These are phyloP conservation scores for Tilapia sparmanii DNA, from an alignment of 2,113 vertebrate genomes.

Conservation along the genomic window DNA sequence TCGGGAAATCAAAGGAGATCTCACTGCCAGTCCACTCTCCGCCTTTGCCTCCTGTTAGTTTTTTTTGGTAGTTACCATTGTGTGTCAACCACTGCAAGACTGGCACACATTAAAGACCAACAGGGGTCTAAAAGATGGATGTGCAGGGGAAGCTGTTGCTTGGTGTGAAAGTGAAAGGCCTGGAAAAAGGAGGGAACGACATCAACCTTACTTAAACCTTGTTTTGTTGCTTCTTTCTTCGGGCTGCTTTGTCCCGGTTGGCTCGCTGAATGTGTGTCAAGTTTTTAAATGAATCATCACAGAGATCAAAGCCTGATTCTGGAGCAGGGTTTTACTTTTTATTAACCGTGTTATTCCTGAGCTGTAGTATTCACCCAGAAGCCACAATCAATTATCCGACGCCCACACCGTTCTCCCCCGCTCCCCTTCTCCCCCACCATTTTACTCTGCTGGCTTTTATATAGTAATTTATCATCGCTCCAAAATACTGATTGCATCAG, in stretches of 20 bases:
- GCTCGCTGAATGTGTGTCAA: slow-evolving; percentile 10
- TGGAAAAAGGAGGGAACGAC: not conserved
- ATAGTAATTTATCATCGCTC: not conserved
- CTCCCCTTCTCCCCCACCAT: not conserved
- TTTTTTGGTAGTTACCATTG: not conserved
- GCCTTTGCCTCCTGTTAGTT: not conserved
- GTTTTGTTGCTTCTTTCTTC: not conserved
- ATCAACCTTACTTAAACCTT: not conserved
- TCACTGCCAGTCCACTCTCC: not conserved
- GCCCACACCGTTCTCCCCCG: not conserved
- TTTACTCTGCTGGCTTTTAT: not conserved
- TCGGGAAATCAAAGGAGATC: not conserved
- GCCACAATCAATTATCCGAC: slow-evolving; percentile 15
- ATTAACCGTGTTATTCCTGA: slow-evolving; percentile 24
- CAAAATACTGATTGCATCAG: slow-evolving; percentile 17
- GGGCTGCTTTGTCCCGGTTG: not conserved
- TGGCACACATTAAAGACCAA: not conserved
- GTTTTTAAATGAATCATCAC: not conserved
- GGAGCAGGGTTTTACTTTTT: slow-evolving; percentile 6
- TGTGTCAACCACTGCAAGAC: not conserved
- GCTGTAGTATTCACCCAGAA: not conserved
- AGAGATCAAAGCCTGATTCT: slow-evolving; percentile 12
- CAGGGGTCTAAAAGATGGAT: not conserved
- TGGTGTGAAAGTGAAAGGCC: not conserved
- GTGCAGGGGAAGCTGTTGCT: not conserved